Evolutionary conservation across 2,113 vertebrate species (phyloP).

Genomic region (Tichodroma muraria): DNA sequence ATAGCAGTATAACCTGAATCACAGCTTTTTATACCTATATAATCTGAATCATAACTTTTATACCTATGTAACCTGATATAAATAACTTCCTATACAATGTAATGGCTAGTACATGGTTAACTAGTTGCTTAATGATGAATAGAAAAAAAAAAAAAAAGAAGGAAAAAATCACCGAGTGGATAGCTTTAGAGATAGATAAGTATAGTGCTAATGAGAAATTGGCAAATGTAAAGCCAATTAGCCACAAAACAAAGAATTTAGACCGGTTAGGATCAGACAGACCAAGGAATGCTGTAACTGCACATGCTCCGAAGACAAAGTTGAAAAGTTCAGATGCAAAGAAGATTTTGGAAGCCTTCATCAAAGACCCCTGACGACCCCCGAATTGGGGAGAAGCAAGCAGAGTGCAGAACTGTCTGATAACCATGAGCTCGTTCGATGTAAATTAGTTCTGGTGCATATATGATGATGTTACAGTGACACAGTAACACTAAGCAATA

Average conservation of each 20-base stretch:
- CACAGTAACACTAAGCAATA: background rate
- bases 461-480: background rate
- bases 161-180: too few species aligned
- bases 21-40: background rate
- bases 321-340: background rate
- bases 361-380: too few species aligned
- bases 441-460: rapidly evolving
- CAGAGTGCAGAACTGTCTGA: background rate
- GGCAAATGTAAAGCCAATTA: background rate
- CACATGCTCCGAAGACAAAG: background rate
- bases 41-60: background rate
- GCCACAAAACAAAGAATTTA: background rate
- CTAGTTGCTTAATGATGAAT: background rate
- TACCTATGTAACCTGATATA: background rate
- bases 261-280: background rate
- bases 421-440: background rate
- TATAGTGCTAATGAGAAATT: background rate
- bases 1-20: background rate
- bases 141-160: background rate
- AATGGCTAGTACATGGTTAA: background rate
- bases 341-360: background rate
- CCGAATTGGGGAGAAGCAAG: background rate
- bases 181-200: background rate
- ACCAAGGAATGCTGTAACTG: background rate
- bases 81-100: background rate